phyloP scores from a whole-genome alignment of 1,140 invertebrate genomes.

The Achroia grisella region DNA sequence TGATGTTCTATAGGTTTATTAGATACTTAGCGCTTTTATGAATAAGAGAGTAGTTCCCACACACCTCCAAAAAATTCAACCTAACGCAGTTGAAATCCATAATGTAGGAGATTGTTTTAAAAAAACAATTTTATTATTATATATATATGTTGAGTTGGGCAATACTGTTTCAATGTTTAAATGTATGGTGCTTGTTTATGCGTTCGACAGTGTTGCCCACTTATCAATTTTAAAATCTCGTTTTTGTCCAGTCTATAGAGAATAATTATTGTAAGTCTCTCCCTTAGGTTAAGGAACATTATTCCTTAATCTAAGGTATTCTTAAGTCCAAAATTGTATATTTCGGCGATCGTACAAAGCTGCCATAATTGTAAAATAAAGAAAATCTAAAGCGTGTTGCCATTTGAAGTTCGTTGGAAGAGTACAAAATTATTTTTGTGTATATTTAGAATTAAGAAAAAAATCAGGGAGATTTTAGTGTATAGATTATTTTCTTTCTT shows the following conservation, averaged over 20 bases:
- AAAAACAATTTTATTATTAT: not conserved
- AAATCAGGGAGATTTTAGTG: conserved; percentile 67
- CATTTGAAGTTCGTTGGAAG: conserved; percentile 66
- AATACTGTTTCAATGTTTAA: conserved; percentile 8
- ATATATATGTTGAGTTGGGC: not conserved
- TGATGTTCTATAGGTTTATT: too few relatives aligned
- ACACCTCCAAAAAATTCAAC: too few relatives aligned
- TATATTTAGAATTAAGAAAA: conserved; percentile 70
- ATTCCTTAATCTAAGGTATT: too few relatives aligned
- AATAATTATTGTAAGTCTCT: not conserved
- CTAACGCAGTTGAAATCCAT: too few relatives aligned
- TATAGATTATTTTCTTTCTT: conserved; percentile 57
- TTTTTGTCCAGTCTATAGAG: not conserved
- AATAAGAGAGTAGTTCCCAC: too few relatives aligned
- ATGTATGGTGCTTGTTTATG: conserved; percentile 16
- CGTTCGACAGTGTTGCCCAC: conserved; percentile 11
- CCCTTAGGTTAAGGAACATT: too few relatives aligned
- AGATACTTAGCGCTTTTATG: too few relatives aligned
- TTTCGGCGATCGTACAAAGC: conserved; percentile 50
- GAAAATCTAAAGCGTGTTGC: conserved; percentile 29
- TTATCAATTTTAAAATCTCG: not conserved
- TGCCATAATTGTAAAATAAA: conserved; percentile 55
- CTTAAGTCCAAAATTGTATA: conserved; percentile 22
- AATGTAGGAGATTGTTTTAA: too few relatives aligned
- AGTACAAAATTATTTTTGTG: conserved; percentile 73